These are phyloP conservation scores for Eilema depressum DNA, from an alignment of 2,888 invertebrate species.

Conservation along the genomic window DNA sequence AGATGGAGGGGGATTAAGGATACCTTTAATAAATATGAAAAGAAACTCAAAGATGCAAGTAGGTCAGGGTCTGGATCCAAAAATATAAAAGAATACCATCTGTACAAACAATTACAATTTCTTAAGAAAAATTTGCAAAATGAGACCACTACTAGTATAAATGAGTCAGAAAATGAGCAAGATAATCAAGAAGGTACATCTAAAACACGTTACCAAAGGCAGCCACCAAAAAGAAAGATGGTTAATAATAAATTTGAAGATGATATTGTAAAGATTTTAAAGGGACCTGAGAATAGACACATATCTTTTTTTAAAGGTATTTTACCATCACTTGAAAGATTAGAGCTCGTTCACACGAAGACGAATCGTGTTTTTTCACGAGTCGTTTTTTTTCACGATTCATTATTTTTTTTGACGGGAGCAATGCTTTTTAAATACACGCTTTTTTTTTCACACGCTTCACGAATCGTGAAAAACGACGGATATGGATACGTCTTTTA, in stretches of 20 bases:
- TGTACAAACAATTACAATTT: slow-evolving; percentile 47
- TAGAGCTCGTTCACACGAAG: too few species aligned
- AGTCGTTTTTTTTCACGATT: too few species aligned
- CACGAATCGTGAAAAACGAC: too few species aligned
- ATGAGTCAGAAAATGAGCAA: slow-evolving; percentile 41
- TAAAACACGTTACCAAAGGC: slow-evolving; percentile 44
- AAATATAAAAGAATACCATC: slow-evolving; percentile 44
- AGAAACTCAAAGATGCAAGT: slow-evolving; percentile 45
- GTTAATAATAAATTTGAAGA: slow-evolving; percentile 40
- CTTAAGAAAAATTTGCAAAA: slow-evolving; percentile 47
- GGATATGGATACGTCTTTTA: too few species aligned
- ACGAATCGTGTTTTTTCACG: too few species aligned
- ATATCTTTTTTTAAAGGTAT: slow-evolving; percentile 45
- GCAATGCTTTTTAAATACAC: too few species aligned
- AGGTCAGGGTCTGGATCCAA: slow-evolving; percentile 45
- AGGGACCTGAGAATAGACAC: slow-evolving; percentile 44
- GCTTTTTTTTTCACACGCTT: too few species aligned
- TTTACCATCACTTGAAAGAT: slow-evolving; percentile 50
- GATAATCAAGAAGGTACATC: slow-evolving; percentile 43
- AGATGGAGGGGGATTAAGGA: slow-evolving; percentile 48
- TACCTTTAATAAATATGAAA: slow-evolving; percentile 46
- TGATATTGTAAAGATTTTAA: slow-evolving; percentile 25
- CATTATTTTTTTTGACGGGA: too few species aligned
- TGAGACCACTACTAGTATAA: slow-evolving; percentile 41
- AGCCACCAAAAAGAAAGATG: slow-evolving; percentile 44